Evolutionary conservation across 1,140 invertebrate species (phyloP).

Genomic region (Galleria mellonella): DNA sequence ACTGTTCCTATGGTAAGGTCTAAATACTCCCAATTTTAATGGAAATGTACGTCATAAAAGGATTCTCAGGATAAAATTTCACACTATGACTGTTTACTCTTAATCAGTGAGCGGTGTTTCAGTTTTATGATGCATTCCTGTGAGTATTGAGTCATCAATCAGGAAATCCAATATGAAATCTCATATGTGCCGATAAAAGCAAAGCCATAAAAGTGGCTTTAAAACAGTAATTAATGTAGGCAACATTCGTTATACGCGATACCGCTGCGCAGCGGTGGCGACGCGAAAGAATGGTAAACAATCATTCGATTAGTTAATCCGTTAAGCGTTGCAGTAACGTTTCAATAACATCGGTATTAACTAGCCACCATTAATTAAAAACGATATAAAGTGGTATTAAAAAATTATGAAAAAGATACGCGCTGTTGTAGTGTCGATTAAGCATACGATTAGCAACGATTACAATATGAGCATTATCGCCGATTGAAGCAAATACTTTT

Average conservation of each 20-base stretch:
- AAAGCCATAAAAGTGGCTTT: conserved; percentile 51
- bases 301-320: conserved; percentile 52
- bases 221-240: conserved; percentile 64
- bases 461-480: not conserved
- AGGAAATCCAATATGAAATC: conserved; percentile 52
- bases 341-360: conserved; percentile 20
- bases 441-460: not conserved
- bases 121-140: conserved; percentile 43
- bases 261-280: conserved; percentile 25
- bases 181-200: conserved; percentile 48
- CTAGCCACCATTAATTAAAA: conserved; percentile 24
- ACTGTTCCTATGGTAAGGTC: no score
- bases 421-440: not conserved
- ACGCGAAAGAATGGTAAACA: conserved; percentile 41
- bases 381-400: conserved; percentile 15
- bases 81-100: no score
- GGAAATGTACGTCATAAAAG: no score
- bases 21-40: no score
- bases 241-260: conserved; percentile 49
- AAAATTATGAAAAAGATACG: conserved; percentile 9
- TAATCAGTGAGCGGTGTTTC: no score
- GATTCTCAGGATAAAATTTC: no score
- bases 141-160: conserved; percentile 47
- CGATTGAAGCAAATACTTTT: no score
- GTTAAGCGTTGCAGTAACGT: conserved; percentile 25